Evolutionary conservation across 1,140 invertebrate genomes (phyloP), one percentile per base, ranked within the genome.

Genomic region (Eciton burchellii): DNA sequence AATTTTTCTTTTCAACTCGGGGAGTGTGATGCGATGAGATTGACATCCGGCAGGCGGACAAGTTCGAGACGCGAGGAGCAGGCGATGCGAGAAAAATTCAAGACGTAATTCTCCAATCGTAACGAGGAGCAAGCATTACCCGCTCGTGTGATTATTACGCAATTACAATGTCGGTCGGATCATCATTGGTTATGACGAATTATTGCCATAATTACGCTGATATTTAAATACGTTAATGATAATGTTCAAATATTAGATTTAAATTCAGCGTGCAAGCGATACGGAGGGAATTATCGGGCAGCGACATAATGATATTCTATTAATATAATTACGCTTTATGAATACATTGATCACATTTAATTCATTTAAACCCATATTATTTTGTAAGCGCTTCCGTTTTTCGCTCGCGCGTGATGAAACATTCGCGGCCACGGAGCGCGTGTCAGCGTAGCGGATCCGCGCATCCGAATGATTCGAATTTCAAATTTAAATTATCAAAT

Each of bases 401-500:
- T 26, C 12, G 26, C 19, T 66, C 29, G 21, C 24, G n/a, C n/a
- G n/a, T n/a, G n/a, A 26, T 54, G 19, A 68, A 68, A 68, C 21
- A 24, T 56, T 54, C 16, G n/a, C 21, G n/a, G n/a, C n/a, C n/a
- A n/a, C n/a, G n/a, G n/a, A n/a, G n/a, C n/a, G n/a, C n/a, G n/a
- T n/a, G n/a, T n/a, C n/a, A n/a, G n/a, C n/a, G n/a, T n/a, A n/a
- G n/a, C n/a, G n/a, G n/a, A n/a, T n/a, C n/a, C n/a, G n/a, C n/a
- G n/a, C n/a, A 35, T 3, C 62, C 54, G 56, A 77, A 68, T 77
- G 11, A 21, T 54, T 24, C 62, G 52, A 77, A 68, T 77, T 43
- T 77, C 35, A 68, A 77, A 77, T 77, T 77, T 77, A 77, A 77
- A 77, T 77, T 68, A 68, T 24, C n/a, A n/a, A n/a, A n/a, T n/a